Conservation (phyloP, 2,888 invertebrate genomes). For the Globia sparganii region DNA sequence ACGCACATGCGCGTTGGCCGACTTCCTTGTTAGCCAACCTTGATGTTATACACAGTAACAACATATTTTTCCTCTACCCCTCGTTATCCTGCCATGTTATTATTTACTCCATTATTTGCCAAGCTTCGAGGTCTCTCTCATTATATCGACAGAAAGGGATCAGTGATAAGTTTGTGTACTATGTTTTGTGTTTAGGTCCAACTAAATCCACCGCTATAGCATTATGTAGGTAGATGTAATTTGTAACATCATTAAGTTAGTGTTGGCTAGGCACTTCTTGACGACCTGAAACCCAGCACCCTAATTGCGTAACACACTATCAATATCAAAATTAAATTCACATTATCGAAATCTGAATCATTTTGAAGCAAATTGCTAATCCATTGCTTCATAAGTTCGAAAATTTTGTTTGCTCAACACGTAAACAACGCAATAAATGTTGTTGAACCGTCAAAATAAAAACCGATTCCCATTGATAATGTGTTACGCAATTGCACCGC, state of each 20-base stretch:
- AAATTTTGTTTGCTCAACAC: too few relatives aligned
- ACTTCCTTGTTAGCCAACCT: background rate
- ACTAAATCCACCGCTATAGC: conserved; percentile 69
- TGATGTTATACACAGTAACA: conserved; percentile 4
- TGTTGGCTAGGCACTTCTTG: conserved; percentile 69
- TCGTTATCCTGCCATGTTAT: conserved; percentile 8
- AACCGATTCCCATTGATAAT: too few relatives aligned
- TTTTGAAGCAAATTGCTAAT: too few relatives aligned
- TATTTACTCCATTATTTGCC: conserved; percentile 4
- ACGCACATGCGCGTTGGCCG: too few relatives aligned
- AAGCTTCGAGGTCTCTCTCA: conserved; percentile 20
- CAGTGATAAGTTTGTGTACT: background rate
- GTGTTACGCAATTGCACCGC: too few relatives aligned
- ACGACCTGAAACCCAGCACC: too few relatives aligned
- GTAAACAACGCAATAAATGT: too few relatives aligned
- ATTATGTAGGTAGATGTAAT: conserved; percentile 74
- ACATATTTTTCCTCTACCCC: conserved; percentile 22
- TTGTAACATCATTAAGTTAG: conserved; percentile 81
- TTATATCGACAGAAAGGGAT: conserved; percentile 24
- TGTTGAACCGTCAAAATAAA: too few relatives aligned
- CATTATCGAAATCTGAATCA: too few relatives aligned
- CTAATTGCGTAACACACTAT: too few relatives aligned
- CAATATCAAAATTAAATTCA: too few relatives aligned
- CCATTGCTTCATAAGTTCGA: too few relatives aligned
- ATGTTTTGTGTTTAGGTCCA: conserved; percentile 42